Conservation (phyloP, 2,113 vertebrate genomes). For the Notechis scutatus region DNA sequence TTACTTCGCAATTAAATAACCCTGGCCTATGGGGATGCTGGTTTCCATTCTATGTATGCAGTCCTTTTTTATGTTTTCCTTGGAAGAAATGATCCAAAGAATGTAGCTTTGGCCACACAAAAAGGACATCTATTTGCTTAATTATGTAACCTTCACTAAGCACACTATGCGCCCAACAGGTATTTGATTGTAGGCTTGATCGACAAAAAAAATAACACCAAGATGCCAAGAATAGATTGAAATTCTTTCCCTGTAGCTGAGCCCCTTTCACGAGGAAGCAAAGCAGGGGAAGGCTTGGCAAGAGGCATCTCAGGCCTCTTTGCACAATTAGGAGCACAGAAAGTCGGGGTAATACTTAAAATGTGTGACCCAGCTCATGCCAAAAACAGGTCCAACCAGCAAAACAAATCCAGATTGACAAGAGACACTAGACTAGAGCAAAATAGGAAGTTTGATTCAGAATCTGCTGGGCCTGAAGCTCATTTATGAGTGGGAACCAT, state of each 20-base stretch:
- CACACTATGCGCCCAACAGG: neutral
- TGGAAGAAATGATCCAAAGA: neutral
- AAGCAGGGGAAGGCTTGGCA: neutral
- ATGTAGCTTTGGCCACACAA: neutral
- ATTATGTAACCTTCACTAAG: neutral
- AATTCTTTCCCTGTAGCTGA: neutral
- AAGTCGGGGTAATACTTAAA: neutral
- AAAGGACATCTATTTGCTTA: neutral
- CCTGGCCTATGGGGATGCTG: neutral
- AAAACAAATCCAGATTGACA: neutral
- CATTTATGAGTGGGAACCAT: neutral
- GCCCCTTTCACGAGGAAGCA: neutral
- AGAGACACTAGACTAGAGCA: neutral
- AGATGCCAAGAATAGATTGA: neutral
- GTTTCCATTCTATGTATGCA: neutral
- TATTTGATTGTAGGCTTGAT: neutral
- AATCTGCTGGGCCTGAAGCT: neutral
- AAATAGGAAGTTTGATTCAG: neutral
- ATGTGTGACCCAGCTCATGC: neutral
- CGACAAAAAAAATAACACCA: neutral
- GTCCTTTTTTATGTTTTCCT: neutral
- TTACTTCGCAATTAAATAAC: neutral
- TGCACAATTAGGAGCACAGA: neutral
- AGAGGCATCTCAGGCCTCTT: neutral
- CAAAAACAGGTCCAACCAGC: neutral